Evolutionary conservation across 1,140 invertebrate genomes (phyloP), one percentile per base, ranked within the genome.

Genomic region (Anoplolepis gracilipes): DNA sequence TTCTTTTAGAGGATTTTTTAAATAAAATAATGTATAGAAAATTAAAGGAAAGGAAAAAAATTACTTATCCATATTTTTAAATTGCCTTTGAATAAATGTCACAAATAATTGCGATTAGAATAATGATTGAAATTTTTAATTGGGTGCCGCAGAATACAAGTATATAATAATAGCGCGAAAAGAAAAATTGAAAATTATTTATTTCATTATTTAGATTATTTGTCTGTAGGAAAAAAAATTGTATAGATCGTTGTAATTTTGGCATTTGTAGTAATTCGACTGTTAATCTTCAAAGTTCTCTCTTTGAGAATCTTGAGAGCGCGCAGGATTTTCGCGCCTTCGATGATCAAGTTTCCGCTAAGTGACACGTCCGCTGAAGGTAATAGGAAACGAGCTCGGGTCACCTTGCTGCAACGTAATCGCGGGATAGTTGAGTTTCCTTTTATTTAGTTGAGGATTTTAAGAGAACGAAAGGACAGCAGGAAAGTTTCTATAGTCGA

Each of bases 401-500:
- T 82, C 78, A 73, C 67, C 70, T 82, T 72, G 78, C 78, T 73
- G 78, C 78, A 81, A 81, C 25, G 78, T 53, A 82, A 82, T 82
- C 78, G 78, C 62, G 30, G 61, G 61, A 33, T 73, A 82, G 78
- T 59, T 72, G 67, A 72, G 78, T 73, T 46, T 73, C 70, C 53
- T 82, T 59, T 82, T 42, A 82, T 73, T 82, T 82, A 82, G 78
- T 61, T 73, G 78, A 59, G 55, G 53, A 82, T 82, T 82, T 82
- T 72, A 72, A 73, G 78, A 59, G 78, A 36, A 39, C 53, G 33
- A 72, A 82, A 59, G 78, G 78, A 82, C 67, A 28, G 65, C 53
- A 42, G 67, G 10, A 82, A 82, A 72, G 67, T 82, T 82, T 73
- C 78, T 42, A 73, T 46, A 49, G 78, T 82, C 78, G 36, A 70